Base-by-base conservation (phyloP, 1,140 invertebrate genomes). In the Lamellibrachia luymesi region DNA sequence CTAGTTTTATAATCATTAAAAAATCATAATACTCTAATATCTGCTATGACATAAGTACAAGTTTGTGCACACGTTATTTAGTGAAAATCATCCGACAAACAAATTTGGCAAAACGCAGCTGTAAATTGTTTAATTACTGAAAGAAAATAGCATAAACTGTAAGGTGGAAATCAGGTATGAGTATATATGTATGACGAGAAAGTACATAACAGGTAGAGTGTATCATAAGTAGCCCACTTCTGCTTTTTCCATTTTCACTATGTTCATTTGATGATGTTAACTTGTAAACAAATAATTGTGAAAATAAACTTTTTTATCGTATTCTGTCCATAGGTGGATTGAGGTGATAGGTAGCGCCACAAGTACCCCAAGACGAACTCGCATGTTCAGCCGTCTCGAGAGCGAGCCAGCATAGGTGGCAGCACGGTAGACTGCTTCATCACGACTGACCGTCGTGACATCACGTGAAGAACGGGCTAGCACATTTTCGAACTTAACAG, bases 311-410 rank as follows among this genome's bases (percentile, higher is more conserved):
- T 38, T 38, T 38, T 38, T 38, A 38, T 38, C 38, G 38, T 38
- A 38, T 52, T 92, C 92, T 92, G 27, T 92, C 51, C 97, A 91
- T 95, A 98, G 98, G 94, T 98, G 98, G 98, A 97, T 98, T 97
- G 97, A 98, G 96, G 98, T 98, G 2, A 97, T 98, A 93, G 97
- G 97, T 94, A 97, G 97, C 95, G 97, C 97, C 4, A 98, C 97
- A n/a, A 94, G 95, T 94, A 95, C 95, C 94, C 95, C 96, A 22
- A 94, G 95, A 50, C 94, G 95, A 90, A 94, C 94, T 10, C 94
- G 96, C 49, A 93, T 96, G n/a, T 96, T 96, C 94, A 96, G 96
- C 93, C 94, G 96, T 91, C 93, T 96, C 93, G 95, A 96, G 91
- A 96, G 95, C 93, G 50, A 17, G 90, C 51, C n/a, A 51, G 52